Conservation (phyloP, 2,113 vertebrate species). For the Oryzias celebensis region DNA sequence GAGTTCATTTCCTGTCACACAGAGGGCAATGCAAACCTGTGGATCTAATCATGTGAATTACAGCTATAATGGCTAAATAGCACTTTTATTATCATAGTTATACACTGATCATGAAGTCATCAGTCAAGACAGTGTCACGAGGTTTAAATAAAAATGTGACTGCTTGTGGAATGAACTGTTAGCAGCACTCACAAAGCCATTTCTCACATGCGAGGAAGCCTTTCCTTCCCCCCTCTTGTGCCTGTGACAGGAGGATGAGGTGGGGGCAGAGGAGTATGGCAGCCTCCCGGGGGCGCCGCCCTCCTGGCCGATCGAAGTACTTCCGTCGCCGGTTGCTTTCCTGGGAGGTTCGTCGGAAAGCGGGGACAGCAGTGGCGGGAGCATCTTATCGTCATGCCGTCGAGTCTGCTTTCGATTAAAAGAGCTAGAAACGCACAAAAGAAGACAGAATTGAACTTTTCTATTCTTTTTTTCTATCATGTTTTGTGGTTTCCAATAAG, state of each 20-base stretch:
- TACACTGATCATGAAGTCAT: background rate
- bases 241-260: slow-evolving; percentile 78
- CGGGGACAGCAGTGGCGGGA: slow-evolving; percentile 90
- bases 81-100: background rate
- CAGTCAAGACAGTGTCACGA: background rate
- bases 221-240: slow-evolving; percentile 88
- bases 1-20: slow-evolving; percentile 79
- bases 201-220: slow-evolving; percentile 79
- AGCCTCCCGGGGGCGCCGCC: slow-evolving; percentile 37
- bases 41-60: background rate
- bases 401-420: slow-evolving; percentile 84
- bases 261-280: slow-evolving; percentile 53
- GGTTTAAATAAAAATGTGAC: background rate
- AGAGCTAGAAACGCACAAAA: slow-evolving; percentile 47
- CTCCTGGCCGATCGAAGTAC: slow-evolving; percentile 83
- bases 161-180: background rate
- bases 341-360: slow-evolving; percentile 83
- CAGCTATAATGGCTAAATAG: no score
- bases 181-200: slow-evolving; percentile 78
- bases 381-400: slow-evolving; percentile 87
- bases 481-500: no score
- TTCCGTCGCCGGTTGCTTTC: slow-evolving; percentile 77
- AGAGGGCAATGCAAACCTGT: background rate
- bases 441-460: background rate
- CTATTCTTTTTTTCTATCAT: no score